A percentile compares a stretch with the other conserved stretches of the same genome.
These are phyloP conservation scores for Lithophane ornitopus DNA, from an alignment of 2,888 invertebrate genomes.

Conservation along the genomic window DNA sequence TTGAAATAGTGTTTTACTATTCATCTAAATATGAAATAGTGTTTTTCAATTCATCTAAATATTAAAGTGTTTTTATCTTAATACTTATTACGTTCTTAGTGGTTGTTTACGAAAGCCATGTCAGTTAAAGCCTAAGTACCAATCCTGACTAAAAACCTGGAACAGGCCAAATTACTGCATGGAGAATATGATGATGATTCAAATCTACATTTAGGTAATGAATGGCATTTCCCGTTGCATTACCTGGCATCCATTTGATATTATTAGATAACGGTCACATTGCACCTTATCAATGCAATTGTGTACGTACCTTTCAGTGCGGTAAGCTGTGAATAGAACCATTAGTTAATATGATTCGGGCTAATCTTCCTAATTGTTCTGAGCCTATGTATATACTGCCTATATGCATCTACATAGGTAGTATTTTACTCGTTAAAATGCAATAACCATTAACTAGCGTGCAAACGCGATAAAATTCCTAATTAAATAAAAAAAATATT, in stretches of 20 bases:
- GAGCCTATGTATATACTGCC: neutral
- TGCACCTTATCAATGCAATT: neutral
- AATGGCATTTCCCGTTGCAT: neutral
- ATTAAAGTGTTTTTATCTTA: neutral
- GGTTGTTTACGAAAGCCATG: neutral
- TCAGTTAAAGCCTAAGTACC: neutral
- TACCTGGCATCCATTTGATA: neutral
- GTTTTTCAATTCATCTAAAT: neutral
- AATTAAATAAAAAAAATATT: neutral
- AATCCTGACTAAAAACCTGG: neutral
- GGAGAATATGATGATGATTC: neutral
- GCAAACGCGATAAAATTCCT: slow-evolving; percentile 34
- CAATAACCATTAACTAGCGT: slow-evolving; percentile 16
- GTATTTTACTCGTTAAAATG: slow-evolving; percentile 15
- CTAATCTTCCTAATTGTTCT: neutral
- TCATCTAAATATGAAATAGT: neutral
- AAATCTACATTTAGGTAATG: neutral
- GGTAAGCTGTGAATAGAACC: neutral
- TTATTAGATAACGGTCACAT: neutral
- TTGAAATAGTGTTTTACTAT: neutral
- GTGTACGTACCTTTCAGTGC: neutral
- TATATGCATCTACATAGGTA: neutral
- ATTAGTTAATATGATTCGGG: neutral
- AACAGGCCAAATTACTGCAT: neutral
- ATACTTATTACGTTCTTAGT: no score